These are phyloP conservation scores for Eupithecia subumbrata DNA, from an alignment of 2,888 invertebrate genomes.

Conservation along the genomic window DNA sequence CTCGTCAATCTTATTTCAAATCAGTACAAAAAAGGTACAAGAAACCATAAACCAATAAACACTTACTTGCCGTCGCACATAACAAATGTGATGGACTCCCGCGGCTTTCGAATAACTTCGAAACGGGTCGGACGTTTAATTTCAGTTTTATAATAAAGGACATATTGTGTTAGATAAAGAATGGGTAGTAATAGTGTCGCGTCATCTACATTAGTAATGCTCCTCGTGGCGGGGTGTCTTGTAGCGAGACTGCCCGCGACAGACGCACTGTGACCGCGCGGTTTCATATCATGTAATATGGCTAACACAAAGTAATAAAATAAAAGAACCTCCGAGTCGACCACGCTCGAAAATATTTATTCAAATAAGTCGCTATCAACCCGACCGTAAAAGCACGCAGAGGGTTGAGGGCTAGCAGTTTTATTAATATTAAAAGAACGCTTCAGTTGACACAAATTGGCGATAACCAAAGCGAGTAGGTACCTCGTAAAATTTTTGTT, in stretches of 20 bases:
- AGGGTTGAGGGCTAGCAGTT: slow-evolving; percentile 79
- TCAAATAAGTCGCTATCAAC: slow-evolving; percentile 82
- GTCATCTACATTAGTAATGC: slow-evolving; percentile 78
- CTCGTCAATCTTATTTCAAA: slow-evolving; percentile 65
- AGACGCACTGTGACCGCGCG: slow-evolving; percentile 34
- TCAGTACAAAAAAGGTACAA: slow-evolving; percentile 58
- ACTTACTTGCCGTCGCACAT: slow-evolving; percentile 66
- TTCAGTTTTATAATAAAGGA: slow-evolving; percentile 80
- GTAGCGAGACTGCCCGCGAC: slow-evolving; percentile 41
- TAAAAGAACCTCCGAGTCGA: slow-evolving; percentile 56
- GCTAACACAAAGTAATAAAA: slow-evolving; percentile 68
- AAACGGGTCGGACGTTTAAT: slow-evolving; percentile 77
- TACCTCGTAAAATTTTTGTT: slow-evolving; percentile 71
- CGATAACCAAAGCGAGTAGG: slow-evolving; percentile 76
- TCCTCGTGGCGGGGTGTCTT: slow-evolving; percentile 74
- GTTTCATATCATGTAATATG: slow-evolving; percentile 45
- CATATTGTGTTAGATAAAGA: slow-evolving; percentile 80
- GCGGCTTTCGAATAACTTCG: slow-evolving; percentile 75
- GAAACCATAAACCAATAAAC: slow-evolving; percentile 73
- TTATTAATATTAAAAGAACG: slow-evolving; percentile 83
- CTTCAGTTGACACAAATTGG: slow-evolving; percentile 82
- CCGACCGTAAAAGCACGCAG: slow-evolving; percentile 79
- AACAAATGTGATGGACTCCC: slow-evolving; percentile 74
- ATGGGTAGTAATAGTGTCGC: slow-evolving; percentile 80
- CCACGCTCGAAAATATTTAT: slow-evolving; percentile 79